Percentiles rank a stretch among this genome's conserved stretches.
Conservation (phyloP, 2,888 invertebrate species). For the Elgonia sp. region DNA sequence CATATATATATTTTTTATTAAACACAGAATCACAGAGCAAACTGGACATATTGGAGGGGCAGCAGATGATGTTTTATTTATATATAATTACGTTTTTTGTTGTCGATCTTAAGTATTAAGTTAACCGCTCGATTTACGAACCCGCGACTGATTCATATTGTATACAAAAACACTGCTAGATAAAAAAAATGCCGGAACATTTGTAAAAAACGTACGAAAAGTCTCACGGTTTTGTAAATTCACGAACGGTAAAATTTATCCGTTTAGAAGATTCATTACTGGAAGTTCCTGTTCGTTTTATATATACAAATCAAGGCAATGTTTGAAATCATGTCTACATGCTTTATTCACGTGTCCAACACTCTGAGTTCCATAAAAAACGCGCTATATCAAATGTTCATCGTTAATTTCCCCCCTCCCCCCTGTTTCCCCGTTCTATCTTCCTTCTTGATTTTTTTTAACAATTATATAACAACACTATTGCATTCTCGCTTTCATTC, state of each 20-base stretch:
- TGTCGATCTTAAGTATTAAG: slow-evolving; percentile 68
- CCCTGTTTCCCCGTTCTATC: not conserved
- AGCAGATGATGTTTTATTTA: slow-evolving; percentile 81
- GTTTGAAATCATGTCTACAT: slow-evolving; percentile 83
- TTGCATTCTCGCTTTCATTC: slow-evolving; percentile 68
- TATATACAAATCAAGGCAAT: slow-evolving; percentile 87
- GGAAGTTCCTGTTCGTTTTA: slow-evolving; percentile 82
- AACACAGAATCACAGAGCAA: slow-evolving; percentile 86
- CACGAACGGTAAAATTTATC: slow-evolving; percentile 75
- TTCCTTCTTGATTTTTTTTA: slow-evolving; percentile 21
- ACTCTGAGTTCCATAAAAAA: slow-evolving; percentile 80
- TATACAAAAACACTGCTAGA: slow-evolving; percentile 82
- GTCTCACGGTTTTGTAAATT: slow-evolving; percentile 71
- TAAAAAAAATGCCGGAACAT: slow-evolving; percentile 80
- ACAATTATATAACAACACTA: slow-evolving; percentile 63
- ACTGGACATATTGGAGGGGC: slow-evolving; percentile 85
- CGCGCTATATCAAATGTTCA: slow-evolving; percentile 78
- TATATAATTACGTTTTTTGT: slow-evolving; percentile 73
- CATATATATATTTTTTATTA: slow-evolving; percentile 84
- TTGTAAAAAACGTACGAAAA: slow-evolving; percentile 82
- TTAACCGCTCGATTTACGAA: slow-evolving; percentile 73
- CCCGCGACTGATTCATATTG: slow-evolving; percentile 74
- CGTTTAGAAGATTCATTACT: slow-evolving; percentile 80
- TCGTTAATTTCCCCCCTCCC: slow-evolving; percentile 55
- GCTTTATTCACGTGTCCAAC: slow-evolving; percentile 79